Evolutionary conservation across 2,888 invertebrate genomes (phyloP), one percentile per base, ranked within the genome.

Genomic region (Pristionchus fissidentatus): DNA sequence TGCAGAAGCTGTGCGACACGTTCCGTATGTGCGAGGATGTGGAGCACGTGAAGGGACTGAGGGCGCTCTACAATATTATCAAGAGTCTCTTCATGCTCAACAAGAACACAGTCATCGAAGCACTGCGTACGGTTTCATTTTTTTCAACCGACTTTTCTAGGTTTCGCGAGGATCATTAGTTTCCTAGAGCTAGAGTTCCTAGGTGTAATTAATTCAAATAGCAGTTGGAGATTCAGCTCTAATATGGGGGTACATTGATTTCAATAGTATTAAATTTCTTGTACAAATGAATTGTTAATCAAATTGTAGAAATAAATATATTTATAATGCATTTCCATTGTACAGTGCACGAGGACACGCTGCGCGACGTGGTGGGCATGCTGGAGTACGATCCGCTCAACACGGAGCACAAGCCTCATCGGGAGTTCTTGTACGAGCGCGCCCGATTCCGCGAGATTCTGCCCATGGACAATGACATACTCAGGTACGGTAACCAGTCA

Each of bases 11-110:
- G 88, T 94, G 98, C 83, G 96, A 96, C 93, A 94, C 98, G 86
- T 99, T 99, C 94, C 96, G 96, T 93, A 96, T 97, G 94, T 98
- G 97, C 93, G 99, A 99, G 93, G 98, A 98, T 93, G 94, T 97
- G 88, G 97, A 98, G 92, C 97, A 97, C 93, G 95, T 95, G 88
- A 96, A 97, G 93, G 97, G 97, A 26, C 43, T 78, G 35, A 32
- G n/a, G 62, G 60, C 62, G 22, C 43, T 90, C 73, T 90, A 89
- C 84, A 87, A 98, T 93, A 98, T 99, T 93, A 97, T 99, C 93
- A 98, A 98, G 94, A 97, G 97, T 94, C 96, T 99, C 93, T 99
- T 99, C 94, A 95, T 98, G 93, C 95, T 99, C 90, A 99, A 99
- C 93, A 97, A 97, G 93, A 98, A 97, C 57, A 93, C 96, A 96